A percentile compares a stretch with the other conserved stretches of the same genome.
phyloP scores from a whole-genome alignment of 2,888 invertebrate genomes.

The Erannis defoliaria region DNA sequence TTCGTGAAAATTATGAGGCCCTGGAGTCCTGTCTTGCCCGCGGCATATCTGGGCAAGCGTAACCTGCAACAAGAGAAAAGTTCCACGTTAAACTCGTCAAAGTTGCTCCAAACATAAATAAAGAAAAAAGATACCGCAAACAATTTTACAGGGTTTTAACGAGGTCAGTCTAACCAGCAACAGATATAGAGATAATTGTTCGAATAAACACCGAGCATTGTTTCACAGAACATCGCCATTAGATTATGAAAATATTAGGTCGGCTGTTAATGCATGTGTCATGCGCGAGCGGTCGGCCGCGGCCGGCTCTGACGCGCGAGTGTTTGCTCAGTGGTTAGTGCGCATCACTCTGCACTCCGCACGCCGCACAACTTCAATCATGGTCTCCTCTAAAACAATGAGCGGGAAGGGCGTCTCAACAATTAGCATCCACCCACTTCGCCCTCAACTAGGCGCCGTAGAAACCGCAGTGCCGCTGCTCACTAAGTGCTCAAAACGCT shows the following conservation, averaged over 20 bases:
- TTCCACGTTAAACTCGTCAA: conserved; percentile 57
- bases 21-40: conserved; percentile 89
- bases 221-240: conserved; percentile 87
- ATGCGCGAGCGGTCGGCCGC: conserved; percentile 73
- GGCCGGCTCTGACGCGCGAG: conserved; percentile 64
- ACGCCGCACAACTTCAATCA: conserved; percentile 83
- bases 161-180: conserved; percentile 84
- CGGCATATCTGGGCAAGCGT: conserved; percentile 94
- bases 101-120: conserved; percentile 59
- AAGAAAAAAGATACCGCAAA: conserved; percentile 70
- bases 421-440: conserved; percentile 84
- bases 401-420: conserved; percentile 82
- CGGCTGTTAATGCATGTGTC: conserved; percentile 85
- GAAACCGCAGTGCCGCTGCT: conserved; percentile 48
- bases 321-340: conserved; percentile 82
- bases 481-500: conserved; percentile 76
- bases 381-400: conserved; percentile 85
- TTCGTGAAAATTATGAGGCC: conserved; percentile 89
- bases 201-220: conserved; percentile 81
- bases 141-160: conserved; percentile 83
- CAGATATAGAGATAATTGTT: conserved; percentile 82
- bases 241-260: conserved; percentile 87
- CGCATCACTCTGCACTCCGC: conserved; percentile 69
- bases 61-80: conserved; percentile 86
- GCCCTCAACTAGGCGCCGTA: conserved; percentile 76